Percentiles rank a stretch among this genome's conserved stretches.
These are phyloP conservation scores for Volucella bombylans DNA, from an alignment of 2,888 invertebrate species.

Conservation along the genomic window DNA sequence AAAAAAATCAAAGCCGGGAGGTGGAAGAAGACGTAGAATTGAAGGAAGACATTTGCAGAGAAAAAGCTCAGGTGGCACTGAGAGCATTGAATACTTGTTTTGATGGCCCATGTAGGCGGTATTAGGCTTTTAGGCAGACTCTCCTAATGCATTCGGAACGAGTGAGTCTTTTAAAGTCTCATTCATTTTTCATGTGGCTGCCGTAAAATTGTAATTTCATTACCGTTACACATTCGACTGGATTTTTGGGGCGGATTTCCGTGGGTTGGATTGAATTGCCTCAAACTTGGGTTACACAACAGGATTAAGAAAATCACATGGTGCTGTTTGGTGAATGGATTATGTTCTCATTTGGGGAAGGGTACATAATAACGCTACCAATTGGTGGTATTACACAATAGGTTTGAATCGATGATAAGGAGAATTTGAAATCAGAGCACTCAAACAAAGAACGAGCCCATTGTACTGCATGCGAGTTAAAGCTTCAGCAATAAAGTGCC, in stretches of 20 bases:
- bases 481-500: no score
- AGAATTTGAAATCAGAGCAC: neutral
- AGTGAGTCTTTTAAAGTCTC: conserved; percentile 60
- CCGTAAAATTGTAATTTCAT: conserved; percentile 67
- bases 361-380: neutral
- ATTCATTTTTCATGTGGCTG: conserved; percentile 58
- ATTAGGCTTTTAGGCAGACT: conserved; percentile 50
- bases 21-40: neutral
- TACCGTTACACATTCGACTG: conserved; percentile 56
- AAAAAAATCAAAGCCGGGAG: neutral
- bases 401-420: conserved; percentile 10
- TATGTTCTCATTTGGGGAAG: conserved; percentile 17
- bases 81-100: conserved; percentile 55
- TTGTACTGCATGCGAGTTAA: neutral
- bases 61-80: conserved; percentile 56
- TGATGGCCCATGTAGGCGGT: conserved; percentile 43
- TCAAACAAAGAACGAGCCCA: no score
- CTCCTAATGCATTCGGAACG: conserved; percentile 49
- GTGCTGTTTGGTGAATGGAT: conserved; percentile 9
- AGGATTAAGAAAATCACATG: conserved; percentile 13
- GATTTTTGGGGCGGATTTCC: conserved; percentile 8
- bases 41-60: conserved; percentile 1
- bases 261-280: no score
- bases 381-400: conserved; percentile 12
- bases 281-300: neutral